phyloP scores from a whole-genome alignment of 2,797 vertebrate species.

The Morus bassanus region DNA sequence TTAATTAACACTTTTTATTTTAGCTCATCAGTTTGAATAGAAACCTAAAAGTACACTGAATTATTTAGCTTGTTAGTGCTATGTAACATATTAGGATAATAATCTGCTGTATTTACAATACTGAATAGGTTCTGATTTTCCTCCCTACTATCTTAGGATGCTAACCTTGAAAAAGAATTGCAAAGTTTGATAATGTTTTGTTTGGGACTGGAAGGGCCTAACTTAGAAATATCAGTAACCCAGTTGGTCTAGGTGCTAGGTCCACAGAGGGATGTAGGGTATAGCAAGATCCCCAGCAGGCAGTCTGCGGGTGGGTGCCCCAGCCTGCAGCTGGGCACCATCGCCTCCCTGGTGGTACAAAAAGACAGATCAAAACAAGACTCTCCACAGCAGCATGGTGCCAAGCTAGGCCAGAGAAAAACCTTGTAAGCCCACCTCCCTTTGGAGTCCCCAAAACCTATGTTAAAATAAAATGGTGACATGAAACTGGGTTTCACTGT shows the following conservation, averaged over 20 bases:
- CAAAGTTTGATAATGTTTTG: not conserved
- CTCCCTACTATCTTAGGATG: not conserved
- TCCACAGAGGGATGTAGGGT: not conserved
- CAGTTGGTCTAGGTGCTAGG: not conserved
- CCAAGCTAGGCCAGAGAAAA: not conserved
- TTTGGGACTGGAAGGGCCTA: not conserved
- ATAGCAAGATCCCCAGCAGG: accelerated
- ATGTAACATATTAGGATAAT: slow-evolving; percentile 6
- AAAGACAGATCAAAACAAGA: not conserved
- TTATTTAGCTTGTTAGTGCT: slow-evolving; percentile 32
- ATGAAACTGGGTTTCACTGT: accelerated
- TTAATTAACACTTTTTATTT: slow-evolving; percentile 58
- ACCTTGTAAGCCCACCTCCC: not conserved
- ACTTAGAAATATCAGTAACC: not conserved
- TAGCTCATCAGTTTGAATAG: slow-evolving; percentile 27
- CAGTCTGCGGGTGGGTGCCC: not conserved
- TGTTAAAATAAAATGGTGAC: accelerated
- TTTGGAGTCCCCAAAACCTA: not conserved
- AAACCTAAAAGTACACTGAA: not conserved
- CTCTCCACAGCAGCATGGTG: accelerated
- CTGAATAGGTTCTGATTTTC: slow-evolving; percentile 49
- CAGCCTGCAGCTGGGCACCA: not conserved
- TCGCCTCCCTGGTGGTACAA: accelerated
- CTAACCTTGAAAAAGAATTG: not conserved
- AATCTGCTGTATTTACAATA: slow-evolving; percentile 23